These are phyloP conservation scores for Enoplosus armatus DNA, from an alignment of 2,797 vertebrate genomes.

Conservation along the genomic window DNA sequence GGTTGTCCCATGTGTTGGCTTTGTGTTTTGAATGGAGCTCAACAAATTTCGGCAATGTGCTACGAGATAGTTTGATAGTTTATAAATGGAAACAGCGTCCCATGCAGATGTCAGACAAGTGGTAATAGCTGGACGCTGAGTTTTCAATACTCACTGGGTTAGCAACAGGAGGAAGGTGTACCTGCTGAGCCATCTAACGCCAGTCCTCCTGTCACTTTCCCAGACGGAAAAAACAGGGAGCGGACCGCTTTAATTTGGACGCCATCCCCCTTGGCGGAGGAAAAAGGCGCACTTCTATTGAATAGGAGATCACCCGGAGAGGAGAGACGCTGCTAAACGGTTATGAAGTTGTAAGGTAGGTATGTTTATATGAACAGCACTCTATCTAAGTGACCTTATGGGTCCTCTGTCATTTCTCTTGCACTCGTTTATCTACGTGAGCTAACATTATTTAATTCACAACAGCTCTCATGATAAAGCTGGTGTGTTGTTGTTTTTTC, in stretches of 20 bases:
- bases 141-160: neutral
- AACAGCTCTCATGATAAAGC: neutral
- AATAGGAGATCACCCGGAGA: conserved; percentile 75
- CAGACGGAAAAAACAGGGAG: conserved; percentile 73
- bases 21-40: conserved; percentile 74
- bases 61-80: neutral
- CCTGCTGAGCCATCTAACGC: conserved; percentile 36
- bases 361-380: conserved; percentile 12
- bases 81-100: neutral
- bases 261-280: conserved; percentile 81
- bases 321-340: conserved; percentile 71
- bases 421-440: neutral
- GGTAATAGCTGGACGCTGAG: neutral
- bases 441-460: neutral
- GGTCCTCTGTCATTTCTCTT: neutral
- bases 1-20: conserved; percentile 57
- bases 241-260: conserved; percentile 81
- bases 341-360: conserved; percentile 85
- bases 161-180: conserved; percentile 33
- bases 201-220: conserved; percentile 53
- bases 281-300: conserved; percentile 89
- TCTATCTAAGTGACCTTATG: neutral
- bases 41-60: neutral
- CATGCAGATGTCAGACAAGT: neutral
- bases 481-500: neutral